Percentiles rank a stretch among this genome's conserved stretches.
Conservation (phyloP, 2,888 invertebrate genomes). For the Alloplasta piceator region DNA sequence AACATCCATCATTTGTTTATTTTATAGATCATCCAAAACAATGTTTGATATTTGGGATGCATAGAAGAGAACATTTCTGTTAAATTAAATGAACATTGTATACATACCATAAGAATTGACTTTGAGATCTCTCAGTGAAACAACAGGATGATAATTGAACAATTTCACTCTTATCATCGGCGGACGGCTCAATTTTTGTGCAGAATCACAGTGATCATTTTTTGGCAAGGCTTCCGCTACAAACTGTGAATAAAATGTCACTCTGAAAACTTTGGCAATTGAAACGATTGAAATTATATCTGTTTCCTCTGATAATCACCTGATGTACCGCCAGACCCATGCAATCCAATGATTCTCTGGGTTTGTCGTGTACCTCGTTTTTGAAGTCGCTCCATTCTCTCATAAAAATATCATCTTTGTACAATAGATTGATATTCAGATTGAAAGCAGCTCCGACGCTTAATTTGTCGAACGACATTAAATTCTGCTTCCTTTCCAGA, state of each 20-base stretch:
- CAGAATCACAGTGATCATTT: conserved; percentile 82
- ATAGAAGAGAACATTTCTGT: too few species aligned
- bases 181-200: conserved; percentile 77
- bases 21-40: conserved; percentile 12
- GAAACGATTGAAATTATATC: conserved; percentile 39
- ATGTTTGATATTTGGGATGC: too few species aligned
- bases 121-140: conserved; percentile 88
- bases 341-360: conserved; percentile 88
- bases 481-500: conserved; percentile 83
- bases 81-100: conserved; percentile 1
- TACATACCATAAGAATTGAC: conserved; percentile 89
- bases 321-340: conserved; percentile 93
- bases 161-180: conserved; percentile 86
- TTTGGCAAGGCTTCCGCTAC: conserved; percentile 73
- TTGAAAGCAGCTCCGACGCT: conserved; percentile 85
- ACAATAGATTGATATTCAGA: conserved; percentile 86
- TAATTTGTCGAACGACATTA: conserved; percentile 86
- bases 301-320: conserved; percentile 82
- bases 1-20: neutral
- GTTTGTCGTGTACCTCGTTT: conserved; percentile 87
- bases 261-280: neutral
- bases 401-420: conserved; percentile 85
- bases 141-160: conserved; percentile 87
- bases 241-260: conserved; percentile 66
- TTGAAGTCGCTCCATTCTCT: conserved; percentile 87